Evolutionary conservation across 1,140 invertebrate species (phyloP), one percentile per base, ranked within the genome.

Genomic region (Melipona quadrifasciata): DNA sequence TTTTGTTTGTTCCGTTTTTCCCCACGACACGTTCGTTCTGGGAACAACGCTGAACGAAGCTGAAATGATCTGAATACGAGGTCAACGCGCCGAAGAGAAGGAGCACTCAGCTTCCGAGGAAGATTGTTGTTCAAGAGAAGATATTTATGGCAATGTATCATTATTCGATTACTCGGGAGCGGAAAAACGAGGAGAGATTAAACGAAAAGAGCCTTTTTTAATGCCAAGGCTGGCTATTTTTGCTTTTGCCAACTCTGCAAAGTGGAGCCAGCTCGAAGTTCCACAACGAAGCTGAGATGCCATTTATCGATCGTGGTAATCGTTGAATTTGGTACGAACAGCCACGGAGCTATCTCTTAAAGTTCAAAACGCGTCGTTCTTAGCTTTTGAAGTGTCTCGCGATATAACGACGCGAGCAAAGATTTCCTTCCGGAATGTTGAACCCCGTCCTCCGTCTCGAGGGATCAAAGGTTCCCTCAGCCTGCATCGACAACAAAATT

Each of bases 301-400:
- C 73, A 72, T 76, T 76, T 58, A 80, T 73, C 84, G 85, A 84
- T 75, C 76, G 73, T 58, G 80, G 80, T 77, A 86, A 84, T 74
- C 71, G 72, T 19, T 67, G 81, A 72, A 91, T 92, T 91, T 84
- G 88, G 90, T 86, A 92, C 89, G 89, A 90, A 91, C 91, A 92
- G 90, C 90, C 92, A 16, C 31, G 10, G 27, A 58, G 8, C 11
- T 58, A 58, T 24, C 21, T 58, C 21, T 11, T 58, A 21, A 58
- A 58, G 24, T 58, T 24, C 57, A 24, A 24, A 24, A n/a, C 24
- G n/a, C 24, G n/a, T 61, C 4, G n/a, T n/a, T 12, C 2, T 55
- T 55, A 55, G 17, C 53, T 17, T 47, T 47, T 47, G 39, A 47
- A 47, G 8, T 47, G 39, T n/a, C 39, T 39, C 39, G 34, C 34